A percentile compares a stretch with the other conserved stretches of the same genome.
Evolutionary conservation across 2,113 vertebrate genomes (phyloP).

Genomic region (Psittacus erithacus): DNA sequence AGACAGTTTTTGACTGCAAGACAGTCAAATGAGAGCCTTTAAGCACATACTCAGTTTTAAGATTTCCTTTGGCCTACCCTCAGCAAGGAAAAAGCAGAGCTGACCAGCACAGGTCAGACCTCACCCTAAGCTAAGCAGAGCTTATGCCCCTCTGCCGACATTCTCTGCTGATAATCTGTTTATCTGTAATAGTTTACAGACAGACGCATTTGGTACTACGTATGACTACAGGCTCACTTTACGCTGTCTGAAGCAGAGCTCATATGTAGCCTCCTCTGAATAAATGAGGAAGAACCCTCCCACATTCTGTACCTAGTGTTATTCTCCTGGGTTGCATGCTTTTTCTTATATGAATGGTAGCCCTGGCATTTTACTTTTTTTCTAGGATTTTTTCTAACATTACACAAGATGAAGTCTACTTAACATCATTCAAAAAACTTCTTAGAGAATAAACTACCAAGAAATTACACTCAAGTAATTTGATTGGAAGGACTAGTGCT

Average conservation of each 20-base stretch:
- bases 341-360: background rate
- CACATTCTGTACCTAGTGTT: background rate
- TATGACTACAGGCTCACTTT: background rate
- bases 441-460: background rate
- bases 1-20: background rate
- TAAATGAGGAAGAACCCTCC: background rate
- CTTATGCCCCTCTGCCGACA: background rate
- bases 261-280: background rate
- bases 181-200: background rate
- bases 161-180: background rate
- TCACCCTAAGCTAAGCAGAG: background rate
- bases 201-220: background rate
- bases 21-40: background rate
- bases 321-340: background rate
- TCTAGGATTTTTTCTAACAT: too few relatives aligned
- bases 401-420: background rate
- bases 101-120: background rate
- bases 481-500: background rate
- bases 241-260: background rate
- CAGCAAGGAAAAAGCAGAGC: background rate
- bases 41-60: background rate
- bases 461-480: background rate
- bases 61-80: background rate
- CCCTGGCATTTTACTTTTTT: background rate
- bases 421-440: background rate